phyloP scores from a whole-genome alignment of 2,888 invertebrate genomes.

The Acleris emargana region DNA sequence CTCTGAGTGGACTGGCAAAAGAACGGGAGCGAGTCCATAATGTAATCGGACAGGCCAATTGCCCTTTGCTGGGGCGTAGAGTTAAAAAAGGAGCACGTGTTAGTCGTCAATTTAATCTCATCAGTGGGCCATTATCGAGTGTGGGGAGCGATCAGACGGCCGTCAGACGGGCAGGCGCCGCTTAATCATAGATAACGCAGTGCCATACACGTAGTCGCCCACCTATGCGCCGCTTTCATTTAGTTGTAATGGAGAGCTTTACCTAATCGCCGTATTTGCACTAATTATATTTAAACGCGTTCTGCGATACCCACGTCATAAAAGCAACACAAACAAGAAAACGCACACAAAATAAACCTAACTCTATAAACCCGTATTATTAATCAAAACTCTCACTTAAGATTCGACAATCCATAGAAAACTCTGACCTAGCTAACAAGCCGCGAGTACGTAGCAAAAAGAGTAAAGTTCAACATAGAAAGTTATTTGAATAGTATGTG shows the following conservation, averaged over 20 bases:
- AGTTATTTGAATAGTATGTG: constrained; percentile 23
- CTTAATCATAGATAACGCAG: constrained; percentile 80
- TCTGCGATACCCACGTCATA: too few relatives aligned
- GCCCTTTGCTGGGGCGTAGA: constrained; percentile 31
- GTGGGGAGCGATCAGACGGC: constrained; percentile 73
- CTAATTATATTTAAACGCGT: too few relatives aligned
- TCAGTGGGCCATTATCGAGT: constrained; percentile 72
- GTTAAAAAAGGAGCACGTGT: constrained; percentile 55
- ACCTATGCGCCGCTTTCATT: constrained; percentile 70
- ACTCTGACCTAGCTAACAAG: constrained; percentile 30
- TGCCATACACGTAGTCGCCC: constrained; percentile 70
- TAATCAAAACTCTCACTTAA: constrained; percentile 17
- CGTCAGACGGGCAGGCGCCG: constrained; percentile 79
- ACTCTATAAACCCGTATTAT: neutral
- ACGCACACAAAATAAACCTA: too few relatives aligned
- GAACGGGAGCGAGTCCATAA: constrained; percentile 18
- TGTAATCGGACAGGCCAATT: constrained; percentile 12
- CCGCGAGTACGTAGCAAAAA: constrained; percentile 22
- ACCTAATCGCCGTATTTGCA: constrained; percentile 65
- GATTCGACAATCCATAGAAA: constrained; percentile 19
- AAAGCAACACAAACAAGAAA: too few relatives aligned
- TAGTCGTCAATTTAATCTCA: constrained; percentile 70
- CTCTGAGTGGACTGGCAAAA: constrained; percentile 9
- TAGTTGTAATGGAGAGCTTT: constrained; percentile 73
- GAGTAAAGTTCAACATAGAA: constrained; percentile 29